Base-by-base conservation (phyloP, 2,113 vertebrate species). In the Podarcis raffonei region DNA sequence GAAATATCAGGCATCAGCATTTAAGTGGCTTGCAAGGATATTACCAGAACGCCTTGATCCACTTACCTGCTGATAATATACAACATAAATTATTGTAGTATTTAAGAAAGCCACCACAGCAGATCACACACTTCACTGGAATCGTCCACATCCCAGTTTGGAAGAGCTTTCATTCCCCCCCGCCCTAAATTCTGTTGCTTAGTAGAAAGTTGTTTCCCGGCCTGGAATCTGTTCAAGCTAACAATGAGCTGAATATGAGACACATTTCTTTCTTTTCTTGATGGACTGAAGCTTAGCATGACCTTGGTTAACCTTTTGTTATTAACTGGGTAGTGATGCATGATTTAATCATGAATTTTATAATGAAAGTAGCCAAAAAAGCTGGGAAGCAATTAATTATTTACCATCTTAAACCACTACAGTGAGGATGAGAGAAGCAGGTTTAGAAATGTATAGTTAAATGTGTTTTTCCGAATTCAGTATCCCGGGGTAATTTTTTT, bases 261-360 rank as follows among this genome's bases (percentile, higher is more conserved):
- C 53, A 42, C 74, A 57, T 84, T 69, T 84, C 59, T 69, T 59
- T 27, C 53, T 81, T 79, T 57, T 65, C 30, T 57, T 74, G 42
- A 87, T 84, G 74, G 87, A 32, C 59, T 88, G 87, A 69, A 83
- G 42, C 39, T 84, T 69, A 77, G n/a, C 32, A 35, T 89, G 87
- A 89, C 81, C 75, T 78, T 89, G 81, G 39, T 68, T 84, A 89
- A 78, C 87, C 81, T 89, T 89, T 89, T 84, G 75, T 89, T 89
- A 89, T 89, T 89, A 89, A 77, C 87, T 78, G 81, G 48, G 81
- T 69, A 69, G 72, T 84, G 87, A 89, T 57, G 81, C 81, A 89
- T 89, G 81, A 83, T 89, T 89, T 89, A 89, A 84, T 89, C 81
- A 89, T 89, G 87, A 89, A 84, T 89, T 89, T 68, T 89, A 89